Percentiles rank a stretch among this genome's conserved stretches.
These are phyloP conservation scores for Cylloceria caligata DNA, from an alignment of 2,888 invertebrate species.

Conservation along the genomic window DNA sequence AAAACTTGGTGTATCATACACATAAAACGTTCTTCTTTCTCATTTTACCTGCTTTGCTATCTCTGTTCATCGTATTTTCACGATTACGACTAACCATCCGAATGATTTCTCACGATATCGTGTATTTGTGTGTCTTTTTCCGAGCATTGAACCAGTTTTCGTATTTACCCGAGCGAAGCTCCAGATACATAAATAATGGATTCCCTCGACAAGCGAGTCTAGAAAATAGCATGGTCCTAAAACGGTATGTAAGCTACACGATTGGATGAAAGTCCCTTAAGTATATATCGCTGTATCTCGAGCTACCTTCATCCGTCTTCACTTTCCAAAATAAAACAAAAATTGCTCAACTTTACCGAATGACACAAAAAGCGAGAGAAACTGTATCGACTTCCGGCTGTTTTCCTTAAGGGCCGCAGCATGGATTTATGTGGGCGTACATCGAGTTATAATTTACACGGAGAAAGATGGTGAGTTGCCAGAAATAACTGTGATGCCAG, in stretches of 20 bases:
- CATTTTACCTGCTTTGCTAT: slow-evolving; percentile 1
- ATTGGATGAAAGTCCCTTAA: not conserved
- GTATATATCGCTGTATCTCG: not conserved
- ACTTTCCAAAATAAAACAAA: too few species aligned
- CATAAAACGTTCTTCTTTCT: not conserved
- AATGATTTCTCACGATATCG: slow-evolving; percentile 56
- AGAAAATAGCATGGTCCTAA: slow-evolving; percentile 10
- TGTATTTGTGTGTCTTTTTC: slow-evolving; percentile 11
- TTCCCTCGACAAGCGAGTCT: slow-evolving; percentile 3
- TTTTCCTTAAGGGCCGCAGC: too few species aligned
- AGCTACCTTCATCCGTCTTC: not conserved
- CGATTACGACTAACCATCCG: slow-evolving; percentile 46
- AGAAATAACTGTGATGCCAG: too few species aligned
- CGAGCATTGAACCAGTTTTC: not conserved
- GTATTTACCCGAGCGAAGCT: slow-evolving; percentile 13
- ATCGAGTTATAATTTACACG: too few species aligned
- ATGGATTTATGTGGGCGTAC: too few species aligned
- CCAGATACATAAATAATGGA: slow-evolving; percentile 43
- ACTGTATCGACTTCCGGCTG: too few species aligned
- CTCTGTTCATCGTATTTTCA: slow-evolving; percentile 22
- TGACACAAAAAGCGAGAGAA: too few species aligned
- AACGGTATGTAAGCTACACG: not conserved
- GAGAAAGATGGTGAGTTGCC: too few species aligned
- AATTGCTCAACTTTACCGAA: too few species aligned
- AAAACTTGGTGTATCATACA: slow-evolving; percentile 5